These are phyloP conservation scores for Zingel zingel DNA, from an alignment of 2,113 vertebrate species.

Conservation along the genomic window DNA sequence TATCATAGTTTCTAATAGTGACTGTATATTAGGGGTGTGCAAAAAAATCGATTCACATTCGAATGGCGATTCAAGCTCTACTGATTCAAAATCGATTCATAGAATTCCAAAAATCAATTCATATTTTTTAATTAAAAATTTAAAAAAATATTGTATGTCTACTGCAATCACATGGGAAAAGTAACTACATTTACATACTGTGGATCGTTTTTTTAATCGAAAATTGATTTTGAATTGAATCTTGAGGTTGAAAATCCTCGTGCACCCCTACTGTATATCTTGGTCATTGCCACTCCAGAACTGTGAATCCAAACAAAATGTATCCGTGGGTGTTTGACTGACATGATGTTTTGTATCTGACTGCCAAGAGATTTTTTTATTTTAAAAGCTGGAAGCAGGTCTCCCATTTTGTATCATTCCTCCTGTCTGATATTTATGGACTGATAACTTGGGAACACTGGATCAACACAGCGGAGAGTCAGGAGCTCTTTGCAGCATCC, in stretches of 20 bases:
- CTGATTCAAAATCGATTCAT: no score
- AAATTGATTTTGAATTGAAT: no score
- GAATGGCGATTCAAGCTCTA: no score
- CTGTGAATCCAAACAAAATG: conserved; percentile 54
- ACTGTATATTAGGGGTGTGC: conserved; percentile 17
- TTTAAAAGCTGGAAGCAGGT: conserved; percentile 50
- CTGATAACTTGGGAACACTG: conserved; percentile 54
- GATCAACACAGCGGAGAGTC: conserved; percentile 23
- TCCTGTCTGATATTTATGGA: conserved; percentile 62
- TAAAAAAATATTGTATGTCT: no score
- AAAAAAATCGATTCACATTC: no score
- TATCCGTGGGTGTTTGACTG: conserved; percentile 45
- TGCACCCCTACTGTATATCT: conserved; percentile 42
- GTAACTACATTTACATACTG: no score
- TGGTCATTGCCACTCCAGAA: conserved; percentile 45
- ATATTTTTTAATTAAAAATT: no score
- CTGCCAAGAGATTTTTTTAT: conserved; percentile 28
- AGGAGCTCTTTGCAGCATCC: conserved; percentile 20
- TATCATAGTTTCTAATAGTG: conserved; percentile 35
- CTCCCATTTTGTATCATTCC: conserved; percentile 57
- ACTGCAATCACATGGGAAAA: no score
- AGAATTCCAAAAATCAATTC: no score
- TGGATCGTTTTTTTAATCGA: no score
- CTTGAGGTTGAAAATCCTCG: no score
- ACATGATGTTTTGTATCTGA: conserved; percentile 40